Evolutionary conservation across 2,888 invertebrate species (phyloP), one percentile per base, ranked within the genome.

Genomic region (Synanthedon vespiformis): DNA sequence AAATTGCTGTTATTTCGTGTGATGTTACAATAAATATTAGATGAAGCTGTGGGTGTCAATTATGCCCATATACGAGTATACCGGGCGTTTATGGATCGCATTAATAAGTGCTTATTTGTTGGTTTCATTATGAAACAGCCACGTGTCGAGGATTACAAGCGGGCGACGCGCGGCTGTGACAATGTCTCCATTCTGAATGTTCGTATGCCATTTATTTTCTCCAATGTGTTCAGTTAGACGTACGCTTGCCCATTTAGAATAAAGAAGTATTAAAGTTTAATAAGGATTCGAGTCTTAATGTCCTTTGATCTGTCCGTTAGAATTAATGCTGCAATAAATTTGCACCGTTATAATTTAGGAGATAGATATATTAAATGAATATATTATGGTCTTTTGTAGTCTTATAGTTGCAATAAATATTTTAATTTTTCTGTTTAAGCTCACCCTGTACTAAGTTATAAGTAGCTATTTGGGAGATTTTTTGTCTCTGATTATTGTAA

Each of bases 71-170:
- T 34, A 34, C 34, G 34, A 34, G 67, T 66, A 56, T 58, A 68
- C 60, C 63, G 64, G 62, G 64, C 67, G 62, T 69, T 73, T 67
- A 69, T 70, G 67, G 72, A 61, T 61, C 52, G 70, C 67, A 79
- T 81, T 84, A 84, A 79, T 82, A 80, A 70, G 72, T 76, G 65
- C 80, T 80, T 80, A 86, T 83, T 84, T 78, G 78, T 74, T 68
- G 77, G 77, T 61, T 62, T 60, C 67, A 66, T 79, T 82, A 85
- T 82, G 84, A 85, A 80, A 80, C 63, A 57, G 84, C 61, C 87
- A 74, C 87, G 87, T 80, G 87, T 59, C 58, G 50, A 41, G 81
- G 85, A 81, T 87, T 83, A 82, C 52, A 58, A 62, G 65, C 72
- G 70, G 61, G 56, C 63, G 72, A 61, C 67, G 67, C 63, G 60